Conservation (phyloP, 2,797 vertebrate genomes). For the Cryptoblepharus egeriae region DNA sequence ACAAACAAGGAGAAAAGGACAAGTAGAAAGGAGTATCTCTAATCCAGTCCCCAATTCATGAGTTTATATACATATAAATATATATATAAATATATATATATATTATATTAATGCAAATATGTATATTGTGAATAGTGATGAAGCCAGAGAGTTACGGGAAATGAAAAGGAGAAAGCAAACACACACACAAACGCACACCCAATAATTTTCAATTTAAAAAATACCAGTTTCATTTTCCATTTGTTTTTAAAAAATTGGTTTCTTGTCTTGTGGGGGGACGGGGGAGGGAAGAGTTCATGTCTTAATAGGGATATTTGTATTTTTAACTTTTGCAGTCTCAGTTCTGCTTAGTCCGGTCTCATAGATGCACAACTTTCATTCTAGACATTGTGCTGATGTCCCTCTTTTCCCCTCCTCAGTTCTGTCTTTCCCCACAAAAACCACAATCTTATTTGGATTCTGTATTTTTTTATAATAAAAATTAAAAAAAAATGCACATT, state of each 20-base stretch:
- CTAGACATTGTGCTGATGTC: constrained; percentile 63
- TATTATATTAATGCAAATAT: constrained; percentile 72
- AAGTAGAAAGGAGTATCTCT: neutral
- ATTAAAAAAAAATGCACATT: constrained; percentile 43
- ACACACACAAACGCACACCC: neutral
- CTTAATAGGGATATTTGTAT: neutral
- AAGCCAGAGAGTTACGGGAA: constrained; percentile 4
- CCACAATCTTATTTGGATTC: constrained; percentile 70
- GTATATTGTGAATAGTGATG: constrained; percentile 65
- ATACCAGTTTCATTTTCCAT: neutral
- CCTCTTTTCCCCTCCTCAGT: neutral
- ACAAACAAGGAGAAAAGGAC: neutral
- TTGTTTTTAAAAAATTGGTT: neutral
- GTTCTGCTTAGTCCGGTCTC: constrained; percentile 44
- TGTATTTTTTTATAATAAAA: constrained; percentile 85
- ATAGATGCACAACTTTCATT: constrained; percentile 33
- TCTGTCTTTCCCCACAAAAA: neutral
- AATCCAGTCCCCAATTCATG: constrained; percentile 55
- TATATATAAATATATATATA: constrained; percentile 44
- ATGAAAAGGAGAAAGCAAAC: neutral
- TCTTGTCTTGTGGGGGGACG: neutral
- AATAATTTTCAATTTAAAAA: neutral
- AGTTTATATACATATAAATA: constrained; percentile 33
- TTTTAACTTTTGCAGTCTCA: constrained; percentile 23
- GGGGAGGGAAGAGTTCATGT: neutral